A percentile compares a stretch with the other conserved stretches of the same genome.
These are phyloP conservation scores for Scaptomyza flava DNA, from an alignment of 2,888 invertebrate species.

Conservation along the genomic window DNA sequence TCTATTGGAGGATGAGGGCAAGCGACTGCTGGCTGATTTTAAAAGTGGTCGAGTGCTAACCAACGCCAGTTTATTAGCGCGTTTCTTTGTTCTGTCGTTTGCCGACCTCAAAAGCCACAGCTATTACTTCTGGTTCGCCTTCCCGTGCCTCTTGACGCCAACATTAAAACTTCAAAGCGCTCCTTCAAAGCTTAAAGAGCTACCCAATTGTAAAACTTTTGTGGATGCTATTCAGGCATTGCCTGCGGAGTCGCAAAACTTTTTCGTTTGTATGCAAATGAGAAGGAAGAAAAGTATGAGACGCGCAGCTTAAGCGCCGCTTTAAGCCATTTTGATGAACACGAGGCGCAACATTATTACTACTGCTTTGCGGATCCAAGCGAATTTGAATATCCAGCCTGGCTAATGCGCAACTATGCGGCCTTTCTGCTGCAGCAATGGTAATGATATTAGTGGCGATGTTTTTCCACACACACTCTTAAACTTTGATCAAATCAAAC, in stretches of 20 bases:
- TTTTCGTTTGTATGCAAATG: slow-evolving; percentile 84
- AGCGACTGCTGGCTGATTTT: slow-evolving; percentile 88
- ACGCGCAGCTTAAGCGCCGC: slow-evolving; percentile 32
- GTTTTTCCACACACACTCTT: background rate
- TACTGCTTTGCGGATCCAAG: slow-evolving; percentile 94
- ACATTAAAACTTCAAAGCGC: slow-evolving; percentile 83
- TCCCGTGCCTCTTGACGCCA: slow-evolving; percentile 90
- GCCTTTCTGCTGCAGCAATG: slow-evolving; percentile 87
- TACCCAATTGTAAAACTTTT: slow-evolving; percentile 84
- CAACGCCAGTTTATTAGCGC: slow-evolving; percentile 89
- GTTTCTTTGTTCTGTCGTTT: slow-evolving; percentile 93
- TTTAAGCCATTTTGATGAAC: slow-evolving; percentile 52
- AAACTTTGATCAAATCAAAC: background rate
- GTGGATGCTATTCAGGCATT: slow-evolving; percentile 82
- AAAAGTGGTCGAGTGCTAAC: slow-evolving; percentile 88
- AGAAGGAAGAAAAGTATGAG: slow-evolving; percentile 45
- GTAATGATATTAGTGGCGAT: slow-evolving; percentile 28
- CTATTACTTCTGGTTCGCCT: slow-evolving; percentile 98
- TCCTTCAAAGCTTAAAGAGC: slow-evolving; percentile 73
- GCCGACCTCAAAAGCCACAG: slow-evolving; percentile 97
- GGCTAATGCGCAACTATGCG: slow-evolving; percentile 94
- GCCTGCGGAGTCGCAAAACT: slow-evolving; percentile 85
- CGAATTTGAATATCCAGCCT: slow-evolving; percentile 91
- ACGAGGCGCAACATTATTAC: slow-evolving; percentile 84
- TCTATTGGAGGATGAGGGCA: slow-evolving; percentile 89